phyloP scores from a whole-genome alignment of 2,113 vertebrate species.

The Alligator mississippiensis region DNA sequence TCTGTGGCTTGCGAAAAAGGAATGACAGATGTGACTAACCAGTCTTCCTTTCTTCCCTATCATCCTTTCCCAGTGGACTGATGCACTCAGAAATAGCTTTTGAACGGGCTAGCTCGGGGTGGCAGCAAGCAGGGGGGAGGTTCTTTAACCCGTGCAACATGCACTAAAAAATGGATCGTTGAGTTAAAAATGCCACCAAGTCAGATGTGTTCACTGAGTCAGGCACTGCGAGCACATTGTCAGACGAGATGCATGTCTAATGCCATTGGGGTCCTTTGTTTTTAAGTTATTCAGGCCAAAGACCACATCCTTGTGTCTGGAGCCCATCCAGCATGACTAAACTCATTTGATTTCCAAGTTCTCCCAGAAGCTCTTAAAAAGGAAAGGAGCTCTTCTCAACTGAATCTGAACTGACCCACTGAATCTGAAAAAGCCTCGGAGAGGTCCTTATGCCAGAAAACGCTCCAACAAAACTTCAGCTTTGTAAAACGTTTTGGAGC shows the following conservation, averaged over 20 bases:
- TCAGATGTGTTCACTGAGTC: background rate
- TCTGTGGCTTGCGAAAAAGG: too few relatives aligned
- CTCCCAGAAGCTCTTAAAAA: background rate
- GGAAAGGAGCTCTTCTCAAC: too few relatives aligned
- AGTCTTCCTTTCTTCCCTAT: too few relatives aligned
- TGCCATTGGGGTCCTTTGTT: background rate
- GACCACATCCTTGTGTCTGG: background rate
- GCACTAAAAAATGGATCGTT: background rate
- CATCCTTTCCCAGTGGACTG: too few relatives aligned
- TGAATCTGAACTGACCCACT: background rate
- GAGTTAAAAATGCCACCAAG: too few relatives aligned
- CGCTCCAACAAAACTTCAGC: background rate
- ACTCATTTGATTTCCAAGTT: background rate
- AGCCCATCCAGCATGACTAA: background rate
- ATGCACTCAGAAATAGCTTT: too few relatives aligned
- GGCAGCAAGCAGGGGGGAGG: too few relatives aligned
- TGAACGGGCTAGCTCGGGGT: too few relatives aligned
- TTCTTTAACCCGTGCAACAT: too few relatives aligned
- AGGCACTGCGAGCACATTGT: background rate
- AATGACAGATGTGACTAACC: too few relatives aligned
- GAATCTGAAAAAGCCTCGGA: background rate
- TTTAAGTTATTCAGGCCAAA: background rate
- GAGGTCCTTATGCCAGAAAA: background rate
- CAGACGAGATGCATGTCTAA: background rate
- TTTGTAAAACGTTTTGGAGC: background rate